Conservation (phyloP, 2,888 invertebrate species). For the Conchocele bisecta region DNA sequence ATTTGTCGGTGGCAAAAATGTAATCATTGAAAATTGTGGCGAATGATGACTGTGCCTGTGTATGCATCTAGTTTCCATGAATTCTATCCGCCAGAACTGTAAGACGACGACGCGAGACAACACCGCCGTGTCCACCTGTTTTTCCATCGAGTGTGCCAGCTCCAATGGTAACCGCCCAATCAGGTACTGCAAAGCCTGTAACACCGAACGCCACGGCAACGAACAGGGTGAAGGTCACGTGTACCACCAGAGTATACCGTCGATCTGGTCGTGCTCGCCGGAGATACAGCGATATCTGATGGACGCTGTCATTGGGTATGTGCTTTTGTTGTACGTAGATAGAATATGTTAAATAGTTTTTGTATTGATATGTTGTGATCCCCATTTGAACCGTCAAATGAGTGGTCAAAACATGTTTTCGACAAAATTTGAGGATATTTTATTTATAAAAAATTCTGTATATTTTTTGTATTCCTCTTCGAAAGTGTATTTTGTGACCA, state of each 20-base stretch:
- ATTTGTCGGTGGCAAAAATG: too few species aligned
- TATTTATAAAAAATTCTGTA: too few species aligned
- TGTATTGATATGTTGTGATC: too few species aligned
- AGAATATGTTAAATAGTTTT: neutral
- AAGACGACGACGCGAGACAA: constrained; percentile 94
- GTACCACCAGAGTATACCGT: constrained; percentile 92
- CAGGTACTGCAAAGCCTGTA: constrained; percentile 85
- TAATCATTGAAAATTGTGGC: too few species aligned
- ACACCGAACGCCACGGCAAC: constrained; percentile 75
- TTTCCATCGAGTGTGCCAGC: constrained; percentile 97
- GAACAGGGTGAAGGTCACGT: constrained; percentile 87
- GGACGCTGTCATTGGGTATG: constrained; percentile 94
- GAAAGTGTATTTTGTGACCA: too few species aligned
- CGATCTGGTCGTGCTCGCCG: constrained; percentile 94
- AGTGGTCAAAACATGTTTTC: neutral
- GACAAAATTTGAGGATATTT: too few species aligned
- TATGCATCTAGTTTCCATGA: too few species aligned
- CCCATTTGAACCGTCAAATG: too few species aligned
- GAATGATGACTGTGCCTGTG: too few species aligned
- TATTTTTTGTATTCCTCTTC: too few species aligned
- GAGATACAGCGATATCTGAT: constrained; percentile 97
- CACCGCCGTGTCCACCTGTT: constrained; percentile 96
- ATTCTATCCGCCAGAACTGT: constrained; percentile 89
- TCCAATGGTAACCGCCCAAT: constrained; percentile 98
- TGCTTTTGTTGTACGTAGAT: neutral